These are phyloP conservation scores for Oligia fasciuncula DNA, from an alignment of 2,888 invertebrate genomes.

Conservation along the genomic window DNA sequence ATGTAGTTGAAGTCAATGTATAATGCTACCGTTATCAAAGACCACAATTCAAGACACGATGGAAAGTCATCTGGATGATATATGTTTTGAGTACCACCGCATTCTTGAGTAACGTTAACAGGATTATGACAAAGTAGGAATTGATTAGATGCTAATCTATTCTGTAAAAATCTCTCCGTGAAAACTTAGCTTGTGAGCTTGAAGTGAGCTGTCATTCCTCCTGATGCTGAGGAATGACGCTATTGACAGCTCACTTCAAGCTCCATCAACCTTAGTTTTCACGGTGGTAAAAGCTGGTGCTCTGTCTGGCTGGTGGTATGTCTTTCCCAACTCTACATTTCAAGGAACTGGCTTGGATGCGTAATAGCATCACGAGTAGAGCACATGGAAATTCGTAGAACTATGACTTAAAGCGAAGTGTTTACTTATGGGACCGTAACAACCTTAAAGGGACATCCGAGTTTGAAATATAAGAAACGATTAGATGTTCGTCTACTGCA, in stretches of 20 bases:
- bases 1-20: background rate
- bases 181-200: background rate
- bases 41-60: background rate
- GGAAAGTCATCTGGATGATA: background rate
- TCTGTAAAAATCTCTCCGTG: background rate
- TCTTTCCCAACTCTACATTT: background rate
- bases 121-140: background rate
- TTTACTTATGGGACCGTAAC: background rate
- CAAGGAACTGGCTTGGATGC: background rate
- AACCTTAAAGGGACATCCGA: background rate
- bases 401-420: background rate
- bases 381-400: constrained; percentile 5
- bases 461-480: background rate
- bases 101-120: background rate
- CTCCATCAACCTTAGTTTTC: background rate
- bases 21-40: background rate
- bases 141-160: background rate
- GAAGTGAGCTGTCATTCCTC: background rate
- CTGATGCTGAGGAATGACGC: background rate
- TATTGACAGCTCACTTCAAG: background rate
- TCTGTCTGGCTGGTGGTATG: background rate
- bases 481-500: background rate
- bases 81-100: background rate
- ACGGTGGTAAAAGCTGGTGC: background rate
- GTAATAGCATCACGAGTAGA: background rate